Conservation (phyloP, 2,113 vertebrate species). For the Martes martes region DNA sequence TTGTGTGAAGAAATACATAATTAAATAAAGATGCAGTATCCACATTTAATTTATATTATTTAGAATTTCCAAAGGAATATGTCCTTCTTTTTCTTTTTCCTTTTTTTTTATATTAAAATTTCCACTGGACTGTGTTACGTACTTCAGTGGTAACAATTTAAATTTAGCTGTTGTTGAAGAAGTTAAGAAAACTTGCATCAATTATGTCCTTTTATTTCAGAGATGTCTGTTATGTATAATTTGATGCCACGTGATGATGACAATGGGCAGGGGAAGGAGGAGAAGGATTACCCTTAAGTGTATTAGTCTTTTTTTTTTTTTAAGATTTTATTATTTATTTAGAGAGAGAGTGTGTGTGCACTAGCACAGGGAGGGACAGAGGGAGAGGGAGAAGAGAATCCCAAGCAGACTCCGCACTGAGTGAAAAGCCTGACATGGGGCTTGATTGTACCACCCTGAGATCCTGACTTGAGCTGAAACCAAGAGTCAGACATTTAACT, state of each 20-base stretch:
- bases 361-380: background rate
- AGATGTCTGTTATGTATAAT: background rate
- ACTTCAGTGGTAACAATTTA: background rate
- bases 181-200: background rate
- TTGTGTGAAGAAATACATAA: background rate
- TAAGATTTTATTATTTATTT: background rate
- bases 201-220: background rate
- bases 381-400: background rate
- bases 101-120: background rate
- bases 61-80: background rate
- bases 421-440: no score
- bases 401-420: background rate
- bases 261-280: background rate
- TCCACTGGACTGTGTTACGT: background rate
- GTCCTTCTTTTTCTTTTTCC: background rate
- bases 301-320: background rate
- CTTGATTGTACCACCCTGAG: no score
- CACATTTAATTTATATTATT: background rate
- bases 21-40: background rate
- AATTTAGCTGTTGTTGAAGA: background rate
- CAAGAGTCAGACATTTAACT: background rate
- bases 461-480: no score
- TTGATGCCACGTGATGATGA: background rate
- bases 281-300: no score
- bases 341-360: no score